Evolutionary conservation across 2,797 vertebrate species (phyloP), one percentile per base, ranked within the genome.

Genomic region (Lacerta bilineata): DNA sequence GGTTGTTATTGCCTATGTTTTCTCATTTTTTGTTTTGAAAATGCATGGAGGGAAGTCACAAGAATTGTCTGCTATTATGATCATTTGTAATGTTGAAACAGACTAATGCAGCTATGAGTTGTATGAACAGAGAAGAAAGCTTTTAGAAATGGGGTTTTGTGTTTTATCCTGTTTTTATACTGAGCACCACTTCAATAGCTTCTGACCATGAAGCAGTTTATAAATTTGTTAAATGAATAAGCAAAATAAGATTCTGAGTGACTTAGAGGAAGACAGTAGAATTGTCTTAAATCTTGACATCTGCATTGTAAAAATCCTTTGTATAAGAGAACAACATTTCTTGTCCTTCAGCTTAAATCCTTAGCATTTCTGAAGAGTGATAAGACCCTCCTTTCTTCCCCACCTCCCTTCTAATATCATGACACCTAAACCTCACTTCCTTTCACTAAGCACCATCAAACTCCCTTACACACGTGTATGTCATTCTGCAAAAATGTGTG

Each of bases 11-110:
- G 43, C 55, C 68, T 50, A 59, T 25, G 61, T 23, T 23, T 39
- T 75, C 46, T 8, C 36, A 2, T 41, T 75, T 41, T 25, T n/a
- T 50, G 33, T 80, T 72, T 87, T 87, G 85, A 64, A n/a, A 81
- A 81, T 41, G 18, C 11, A 80, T 55, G 8, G 9, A 78, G 29
- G 13, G 23, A 79, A n/a, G 11, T 17, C 17, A 29, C 20, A 66
- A 66, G 4, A 18, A 13, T 68, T 78, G 39, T 43, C 55, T 85
- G 33, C 29, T 36, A n/a, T 5, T 78, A 20, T n/a, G 36, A 33
- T 9, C 41, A 50, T 41, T 43, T 36, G 23, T 59, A 39, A 84
- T 55, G 50, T 39, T 36, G 23, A 59, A 81, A 15, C 25, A 27
- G 20, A 81, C 27, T 29, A 64, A 69, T 83, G 17, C 59, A 33